Evolutionary conservation across 2,888 invertebrate species (phyloP).

Genomic region (Pristionchus entomophagus): DNA sequence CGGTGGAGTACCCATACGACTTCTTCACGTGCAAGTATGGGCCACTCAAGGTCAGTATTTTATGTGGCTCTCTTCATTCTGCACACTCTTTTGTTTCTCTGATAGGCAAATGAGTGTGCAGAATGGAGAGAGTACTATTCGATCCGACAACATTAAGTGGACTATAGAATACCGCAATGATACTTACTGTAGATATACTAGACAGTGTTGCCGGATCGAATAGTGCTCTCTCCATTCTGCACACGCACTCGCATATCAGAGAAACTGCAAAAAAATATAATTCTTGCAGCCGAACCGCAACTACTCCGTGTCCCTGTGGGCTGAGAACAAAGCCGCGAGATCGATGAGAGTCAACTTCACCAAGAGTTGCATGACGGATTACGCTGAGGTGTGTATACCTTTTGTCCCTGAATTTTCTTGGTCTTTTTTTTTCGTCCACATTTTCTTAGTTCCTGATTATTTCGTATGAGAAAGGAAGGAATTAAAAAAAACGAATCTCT

Average conservation of each 20-base stretch:
- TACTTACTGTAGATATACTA: neutral
- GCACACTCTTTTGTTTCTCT: no score
- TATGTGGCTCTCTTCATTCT: neutral
- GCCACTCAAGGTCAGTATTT: conserved; percentile 66
- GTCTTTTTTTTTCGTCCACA: no score
- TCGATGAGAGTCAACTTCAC: conserved; percentile 62
- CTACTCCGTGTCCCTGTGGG: conserved; percentile 74
- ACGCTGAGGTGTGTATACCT: conserved; percentile 62
- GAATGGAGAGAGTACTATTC: no score
- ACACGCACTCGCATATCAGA: no score
- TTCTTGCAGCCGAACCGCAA: conserved; percentile 73
- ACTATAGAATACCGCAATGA: neutral
- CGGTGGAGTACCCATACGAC: conserved; percentile 60
- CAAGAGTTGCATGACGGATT: conserved; percentile 70
- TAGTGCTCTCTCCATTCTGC: no score
- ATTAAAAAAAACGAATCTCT: no score
- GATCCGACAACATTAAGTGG: no score
- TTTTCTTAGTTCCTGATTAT: no score
- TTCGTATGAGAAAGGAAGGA: no score
- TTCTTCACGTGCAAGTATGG: conserved; percentile 74
- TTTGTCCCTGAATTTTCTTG: no score
- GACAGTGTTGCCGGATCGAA: no score
- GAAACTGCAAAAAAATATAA: neutral
- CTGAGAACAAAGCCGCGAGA: conserved; percentile 71
- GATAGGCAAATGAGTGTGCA: no score